Conservation (phyloP, 92 coral and sea anemone genomes). For the Epizoanthus stellaris region DNA sequence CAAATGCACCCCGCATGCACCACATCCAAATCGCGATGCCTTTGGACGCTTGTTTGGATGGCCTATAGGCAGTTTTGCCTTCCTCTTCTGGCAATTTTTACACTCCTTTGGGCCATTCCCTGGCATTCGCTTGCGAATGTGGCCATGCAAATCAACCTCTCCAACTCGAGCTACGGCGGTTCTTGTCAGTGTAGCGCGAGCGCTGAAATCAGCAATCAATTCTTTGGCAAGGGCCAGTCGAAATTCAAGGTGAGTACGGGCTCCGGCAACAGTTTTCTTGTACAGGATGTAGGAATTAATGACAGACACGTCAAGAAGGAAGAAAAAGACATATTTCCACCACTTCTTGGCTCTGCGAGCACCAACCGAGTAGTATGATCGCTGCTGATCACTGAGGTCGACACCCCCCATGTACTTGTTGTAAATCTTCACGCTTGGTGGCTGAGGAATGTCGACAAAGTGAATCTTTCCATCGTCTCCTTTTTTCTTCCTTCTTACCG, state of each 20-base stretch:
- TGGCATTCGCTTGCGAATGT: slow-evolving; percentile 5
- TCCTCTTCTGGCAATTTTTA: neutral
- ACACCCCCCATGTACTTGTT: slow-evolving; percentile 32
- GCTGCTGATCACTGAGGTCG: slow-evolving; percentile 28
- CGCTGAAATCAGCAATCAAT: slow-evolving; percentile 5
- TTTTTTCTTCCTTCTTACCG: slow-evolving; percentile 3
- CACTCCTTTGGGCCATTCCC: slow-evolving; percentile 4
- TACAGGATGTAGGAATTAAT: slow-evolving; percentile 10
- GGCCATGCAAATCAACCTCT: neutral
- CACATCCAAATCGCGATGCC: slow-evolving; percentile 25
- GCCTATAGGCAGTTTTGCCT: neutral
- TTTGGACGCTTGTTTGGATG: slow-evolving; percentile 11
- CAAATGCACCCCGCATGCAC: slow-evolving; percentile 6
- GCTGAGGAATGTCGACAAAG: slow-evolving; percentile 29
- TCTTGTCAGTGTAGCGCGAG: neutral
- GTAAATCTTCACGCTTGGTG: slow-evolving; percentile 14
- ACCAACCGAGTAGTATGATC: slow-evolving; percentile 12
- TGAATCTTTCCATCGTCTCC: neutral
- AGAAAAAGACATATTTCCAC: slow-evolving; percentile 6
- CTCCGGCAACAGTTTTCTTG: neutral
- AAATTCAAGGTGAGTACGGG: slow-evolving; percentile 8
- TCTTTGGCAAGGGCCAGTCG: slow-evolving; percentile 16
- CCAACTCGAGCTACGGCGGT: neutral
- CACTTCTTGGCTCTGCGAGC: slow-evolving; percentile 26
- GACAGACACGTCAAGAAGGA: slow-evolving; percentile 20